Base-by-base conservation (phyloP, 2,113 vertebrate species). In the Phoxinus phoxinus region DNA sequence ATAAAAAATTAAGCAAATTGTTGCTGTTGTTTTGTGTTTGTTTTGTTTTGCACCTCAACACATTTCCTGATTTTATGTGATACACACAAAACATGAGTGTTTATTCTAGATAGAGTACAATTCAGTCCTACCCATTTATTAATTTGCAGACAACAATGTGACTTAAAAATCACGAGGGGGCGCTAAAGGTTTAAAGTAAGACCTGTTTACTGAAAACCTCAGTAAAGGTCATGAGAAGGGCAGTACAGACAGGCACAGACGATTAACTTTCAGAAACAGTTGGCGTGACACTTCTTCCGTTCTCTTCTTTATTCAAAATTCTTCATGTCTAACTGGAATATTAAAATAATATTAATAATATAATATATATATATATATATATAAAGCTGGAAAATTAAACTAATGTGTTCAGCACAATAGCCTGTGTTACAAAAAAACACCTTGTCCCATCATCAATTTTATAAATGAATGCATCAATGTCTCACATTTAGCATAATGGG, bases 191-290 rank as follows among this genome's bases (percentile, higher is more conserved):
- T 27, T 65, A 80, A 25, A 19, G 1, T 80, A 44, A 61, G 58
- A 63, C n/a, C 78, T 81, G 78, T 81, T 81, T 81, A 81, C 78
- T 41, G 23, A 81, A 27, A 44, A 9, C 2, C 5, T 63, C 1
- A 63, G 19, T 13, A 30, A 25, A 81, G 58, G 78, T 81, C 78
- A 63, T 2, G 15, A 65, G 78, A 61, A 46, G 78, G 78, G 37
- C 58, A 81, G 15, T 23, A 30, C 27, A 71, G 19, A 30, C 15
- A 53, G 21, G 59, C 51, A 15, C 23, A 37, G 9, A 7, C 51
- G 23, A 23, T 21, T 41, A 61, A 9, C 56, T 61, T 27, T 80
- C 56, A 61, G 77, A 19, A 61, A 63, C 58, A 63, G 7, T 80
- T 15, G 37, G 58, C n/a, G 6, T 9, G 30, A 56, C 76, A 25